Percentiles rank a stretch among this genome's conserved stretches.
Evolutionary conservation across 1,140 invertebrate species (phyloP).

Genomic region (Babylonia areolata): DNA sequence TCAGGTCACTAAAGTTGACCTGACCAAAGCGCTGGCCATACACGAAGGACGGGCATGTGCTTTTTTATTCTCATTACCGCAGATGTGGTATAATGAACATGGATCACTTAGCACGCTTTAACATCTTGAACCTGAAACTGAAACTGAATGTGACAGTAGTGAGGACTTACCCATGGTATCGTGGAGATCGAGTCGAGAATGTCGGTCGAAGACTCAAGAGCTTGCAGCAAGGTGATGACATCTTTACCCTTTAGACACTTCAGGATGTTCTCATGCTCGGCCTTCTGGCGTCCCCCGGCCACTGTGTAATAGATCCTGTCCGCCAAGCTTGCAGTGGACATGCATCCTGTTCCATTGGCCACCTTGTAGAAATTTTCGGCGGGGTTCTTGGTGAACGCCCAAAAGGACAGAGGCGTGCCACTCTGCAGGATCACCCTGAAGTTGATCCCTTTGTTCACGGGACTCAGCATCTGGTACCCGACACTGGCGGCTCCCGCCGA

Average conservation of each 20-base stretch:
- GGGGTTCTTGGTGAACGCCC: conserved; percentile 88
- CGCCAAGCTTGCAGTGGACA: neutral
- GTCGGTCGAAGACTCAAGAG: neutral
- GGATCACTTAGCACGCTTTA: too few relatives aligned
- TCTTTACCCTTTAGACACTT: conserved; percentile 16
- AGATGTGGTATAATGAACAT: too few relatives aligned
- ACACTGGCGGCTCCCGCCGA: conserved; percentile 85
- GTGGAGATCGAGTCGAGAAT: too few relatives aligned
- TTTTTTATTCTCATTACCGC: too few relatives aligned
- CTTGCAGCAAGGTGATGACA: neutral
- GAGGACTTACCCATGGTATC: too few relatives aligned
- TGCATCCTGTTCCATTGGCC: conserved; percentile 9
- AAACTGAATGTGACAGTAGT: too few relatives aligned
- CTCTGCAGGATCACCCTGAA: conserved; percentile 84
- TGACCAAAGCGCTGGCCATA: too few relatives aligned
- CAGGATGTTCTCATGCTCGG: neutral
- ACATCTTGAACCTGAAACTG: too few relatives aligned
- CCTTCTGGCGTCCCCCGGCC: neutral
- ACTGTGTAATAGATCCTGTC: neutral
- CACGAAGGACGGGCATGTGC: too few relatives aligned
- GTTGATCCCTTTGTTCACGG: conserved; percentile 89
- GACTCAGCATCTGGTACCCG: conserved; percentile 92
- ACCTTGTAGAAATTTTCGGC: neutral
- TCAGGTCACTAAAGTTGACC: too few relatives aligned
- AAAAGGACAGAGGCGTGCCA: conserved; percentile 85